Evolutionary conservation across 2,888 invertebrate species (phyloP).

Genomic region (Trissonchulus sp.): DNA sequence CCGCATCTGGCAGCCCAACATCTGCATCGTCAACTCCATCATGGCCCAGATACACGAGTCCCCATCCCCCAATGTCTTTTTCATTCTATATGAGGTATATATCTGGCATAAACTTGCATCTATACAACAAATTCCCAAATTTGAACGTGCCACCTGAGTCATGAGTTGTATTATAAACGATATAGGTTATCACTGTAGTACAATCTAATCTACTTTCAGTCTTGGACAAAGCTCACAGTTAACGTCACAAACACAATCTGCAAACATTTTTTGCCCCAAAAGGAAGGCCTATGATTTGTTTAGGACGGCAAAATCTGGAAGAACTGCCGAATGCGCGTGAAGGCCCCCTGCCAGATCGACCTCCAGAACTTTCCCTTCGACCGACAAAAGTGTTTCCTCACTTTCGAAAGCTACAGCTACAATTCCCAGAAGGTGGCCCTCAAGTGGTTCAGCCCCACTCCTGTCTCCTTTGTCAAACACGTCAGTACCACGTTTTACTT

Average conservation of each 20-base stretch:
- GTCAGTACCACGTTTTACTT: too few species aligned
- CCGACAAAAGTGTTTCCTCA: conserved; percentile 24
- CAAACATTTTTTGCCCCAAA: too few species aligned
- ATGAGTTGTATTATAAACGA: too few species aligned
- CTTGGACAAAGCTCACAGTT: too few species aligned
- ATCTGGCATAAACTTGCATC: too few species aligned
- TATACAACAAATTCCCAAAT: too few species aligned
- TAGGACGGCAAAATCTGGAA: conserved; percentile 49
- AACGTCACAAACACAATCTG: too few species aligned
- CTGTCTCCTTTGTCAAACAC: neutral
- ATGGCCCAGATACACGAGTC: conserved; percentile 7
- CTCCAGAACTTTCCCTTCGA: conserved; percentile 31
- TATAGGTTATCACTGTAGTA: too few species aligned
- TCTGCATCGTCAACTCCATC: conserved; percentile 26
- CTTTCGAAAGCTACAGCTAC: conserved; percentile 29
- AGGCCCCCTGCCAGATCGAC: conserved; percentile 31
- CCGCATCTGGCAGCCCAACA: conserved; percentile 21
- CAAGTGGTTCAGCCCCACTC: conserved; percentile 11
- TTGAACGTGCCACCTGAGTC: too few species aligned
- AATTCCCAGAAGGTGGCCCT: conserved; percentile 27
- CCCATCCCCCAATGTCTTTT: conserved; percentile 5
- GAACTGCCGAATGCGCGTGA: conserved; percentile 37
- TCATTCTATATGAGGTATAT: conserved; percentile 14
- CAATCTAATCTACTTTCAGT: too few species aligned
- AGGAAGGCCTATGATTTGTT: too few species aligned